Evolutionary conservation across 2,888 invertebrate species (phyloP).

Genomic region (Epistrophella euchroma): DNA sequence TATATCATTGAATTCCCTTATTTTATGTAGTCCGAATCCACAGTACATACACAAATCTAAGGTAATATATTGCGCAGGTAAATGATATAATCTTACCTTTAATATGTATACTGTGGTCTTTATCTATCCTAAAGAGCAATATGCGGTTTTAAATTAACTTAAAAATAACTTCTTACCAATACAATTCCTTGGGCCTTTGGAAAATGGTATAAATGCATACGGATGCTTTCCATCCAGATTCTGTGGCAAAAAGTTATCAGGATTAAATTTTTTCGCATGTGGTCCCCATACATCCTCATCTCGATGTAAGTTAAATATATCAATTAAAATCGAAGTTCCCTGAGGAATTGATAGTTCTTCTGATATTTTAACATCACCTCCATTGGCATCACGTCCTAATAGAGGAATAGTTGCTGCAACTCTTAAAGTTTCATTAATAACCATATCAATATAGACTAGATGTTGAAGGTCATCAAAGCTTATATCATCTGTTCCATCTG

Average conservation of each 20-base stretch:
- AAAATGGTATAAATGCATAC: conserved; percentile 79
- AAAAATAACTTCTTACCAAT: conserved; percentile 70
- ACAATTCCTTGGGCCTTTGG: conserved; percentile 78
- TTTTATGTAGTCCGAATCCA: too few relatives aligned
- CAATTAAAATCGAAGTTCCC: conserved; percentile 77
- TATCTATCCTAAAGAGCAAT: background rate
- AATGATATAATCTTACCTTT: too few relatives aligned
- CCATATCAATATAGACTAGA: conserved; percentile 78
- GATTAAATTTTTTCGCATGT: conserved; percentile 78
- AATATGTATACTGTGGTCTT: too few relatives aligned
- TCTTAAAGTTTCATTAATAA: conserved; percentile 78
- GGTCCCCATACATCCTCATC: conserved; percentile 78
- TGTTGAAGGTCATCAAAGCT: conserved; percentile 69
- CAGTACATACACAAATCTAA: too few relatives aligned
- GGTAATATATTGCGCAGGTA: too few relatives aligned
- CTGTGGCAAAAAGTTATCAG: conserved; percentile 78
- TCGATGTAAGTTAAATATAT: conserved; percentile 78
- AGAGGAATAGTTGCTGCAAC: conserved; percentile 78
- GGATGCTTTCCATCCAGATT: conserved; percentile 77
- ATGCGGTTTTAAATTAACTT: background rate
- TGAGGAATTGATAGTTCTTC: conserved; percentile 68
- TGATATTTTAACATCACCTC: conserved; percentile 60
- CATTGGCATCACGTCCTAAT: conserved; percentile 73
- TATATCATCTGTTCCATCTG: conserved; percentile 49
- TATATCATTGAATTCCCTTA: too few relatives aligned